A percentile compares a stretch with the other conserved stretches of the same genome.
Evolutionary conservation across 2,888 invertebrate species (phyloP).

Genomic region (Dryobota labecula): DNA sequence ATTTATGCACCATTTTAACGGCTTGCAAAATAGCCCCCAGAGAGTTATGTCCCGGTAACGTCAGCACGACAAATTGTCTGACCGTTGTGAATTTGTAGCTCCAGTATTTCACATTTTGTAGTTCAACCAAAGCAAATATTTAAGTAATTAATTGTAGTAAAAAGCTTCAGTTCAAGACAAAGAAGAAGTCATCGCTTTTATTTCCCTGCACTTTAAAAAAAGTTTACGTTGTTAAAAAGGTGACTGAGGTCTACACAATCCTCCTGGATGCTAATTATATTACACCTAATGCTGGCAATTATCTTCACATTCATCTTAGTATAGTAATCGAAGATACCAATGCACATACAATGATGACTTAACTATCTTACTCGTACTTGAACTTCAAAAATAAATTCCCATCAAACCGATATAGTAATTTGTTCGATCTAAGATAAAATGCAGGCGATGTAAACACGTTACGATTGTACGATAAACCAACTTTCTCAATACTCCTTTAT

Average conservation of each 20-base stretch:
- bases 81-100: constrained; percentile 80
- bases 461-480: constrained; percentile 56
- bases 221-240: not conserved
- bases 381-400: constrained; percentile 51
- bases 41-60: constrained; percentile 79
- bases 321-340: constrained; percentile 7
- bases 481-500: constrained; percentile 68
- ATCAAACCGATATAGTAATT: constrained; percentile 60
- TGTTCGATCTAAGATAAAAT: constrained; percentile 61
- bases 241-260: not conserved
- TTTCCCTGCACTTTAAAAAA: no score
- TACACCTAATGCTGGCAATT: not conserved
- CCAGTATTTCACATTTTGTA: constrained; percentile 72
- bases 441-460: constrained; percentile 54
- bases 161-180: not conserved
- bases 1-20: constrained; percentile 76
- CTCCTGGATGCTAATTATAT: not conserved
- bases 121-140: constrained; percentile 48
- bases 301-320: constrained; percentile 26
- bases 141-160: constrained; percentile 12
- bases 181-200: not conserved
- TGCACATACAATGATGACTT: constrained; percentile 23
- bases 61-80: constrained; percentile 83
- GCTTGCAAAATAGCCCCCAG: constrained; percentile 78
- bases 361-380: constrained; percentile 26